These are phyloP conservation scores for Strix aluco DNA, from an alignment of 2,113 vertebrate species.

Conservation along the genomic window DNA sequence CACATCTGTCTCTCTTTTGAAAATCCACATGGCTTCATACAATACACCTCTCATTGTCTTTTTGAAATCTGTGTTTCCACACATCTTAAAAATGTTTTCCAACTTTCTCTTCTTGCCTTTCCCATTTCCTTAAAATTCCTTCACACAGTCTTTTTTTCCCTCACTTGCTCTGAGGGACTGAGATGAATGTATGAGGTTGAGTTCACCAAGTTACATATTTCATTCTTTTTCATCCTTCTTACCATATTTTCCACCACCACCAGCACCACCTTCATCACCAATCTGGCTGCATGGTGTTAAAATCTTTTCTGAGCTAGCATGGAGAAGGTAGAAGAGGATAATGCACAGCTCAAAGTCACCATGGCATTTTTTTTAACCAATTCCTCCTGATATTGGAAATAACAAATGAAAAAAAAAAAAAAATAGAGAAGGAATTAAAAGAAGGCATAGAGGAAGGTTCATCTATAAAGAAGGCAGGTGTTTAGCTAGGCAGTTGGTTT, in stretches of 20 bases:
- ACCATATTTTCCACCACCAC: not conserved
- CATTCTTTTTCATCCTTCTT: not conserved
- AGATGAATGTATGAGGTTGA: not conserved
- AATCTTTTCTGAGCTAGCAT: not conserved
- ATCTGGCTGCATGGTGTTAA: not conserved
- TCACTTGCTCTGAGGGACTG: not conserved
- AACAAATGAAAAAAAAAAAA: not conserved
- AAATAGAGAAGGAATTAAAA: not conserved
- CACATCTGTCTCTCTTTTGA: not conserved
- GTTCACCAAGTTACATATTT: not conserved
- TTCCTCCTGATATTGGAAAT: not conserved
- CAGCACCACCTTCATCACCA: not conserved
- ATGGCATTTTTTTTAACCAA: not conserved
- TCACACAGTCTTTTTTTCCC: rapidly evolving
- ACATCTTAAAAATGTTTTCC: not conserved
- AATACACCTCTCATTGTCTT: not conserved
- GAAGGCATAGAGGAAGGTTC: not conserved
- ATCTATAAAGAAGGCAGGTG: not conserved
- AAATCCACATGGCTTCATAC: not conserved
- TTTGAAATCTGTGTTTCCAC: not conserved
- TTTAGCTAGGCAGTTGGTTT: not conserved
- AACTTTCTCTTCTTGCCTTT: not conserved
- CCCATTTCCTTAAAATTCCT: not conserved
- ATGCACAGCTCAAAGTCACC: not conserved
- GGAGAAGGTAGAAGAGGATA: not conserved